Base-by-base conservation (phyloP, 2,113 vertebrate species). In the Istiophorus platypterus region DNA sequence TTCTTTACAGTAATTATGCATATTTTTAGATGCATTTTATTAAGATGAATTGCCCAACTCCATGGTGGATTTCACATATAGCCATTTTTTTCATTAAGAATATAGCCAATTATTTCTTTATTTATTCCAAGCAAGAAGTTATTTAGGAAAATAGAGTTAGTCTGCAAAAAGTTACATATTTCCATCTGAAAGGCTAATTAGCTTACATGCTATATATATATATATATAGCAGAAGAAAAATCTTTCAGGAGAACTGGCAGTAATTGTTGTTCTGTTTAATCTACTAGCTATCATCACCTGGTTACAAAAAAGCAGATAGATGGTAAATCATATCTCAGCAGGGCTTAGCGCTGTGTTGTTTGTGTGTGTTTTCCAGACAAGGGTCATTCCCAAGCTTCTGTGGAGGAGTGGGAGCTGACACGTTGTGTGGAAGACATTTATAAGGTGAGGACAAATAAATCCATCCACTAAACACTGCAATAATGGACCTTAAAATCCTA, bases 391-490 rank as follows among this genome's bases (percentile, higher is more conserved):
- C 92, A 89, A 42, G 94, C 90, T 59, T 76, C 91, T 0, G 96
- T 98, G 82, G 88, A 95, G 56, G 98, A 99, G 89, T 91, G 92
- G 81, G 96, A 96, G 85, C 94, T 99, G 69, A 87, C 93, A 0
- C 87, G 81, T n/a, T 98, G 97, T 56, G 80, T 99, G 61, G 97
- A 98, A 72, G 97, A 97, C 41, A 62, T 97, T 3, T 95, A 95
- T 90, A 99, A 99, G 96, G 98, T 99, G 86, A 92, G 2, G 31
- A 47, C 2, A 24, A 24, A 24, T 26, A 4, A 26, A 42, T 2
- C 11, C 47, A 24, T 42, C 18, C 41, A 31, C 41, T 47, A 5
- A 41, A 24, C 42, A 41, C 29, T 41, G 6, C 5, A 22, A 4
- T 13, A 7, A 20, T 42, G 2, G 22, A n/a, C 14, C 3, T 66